Percentiles rank a stretch among this genome's conserved stretches.
Evolutionary conservation across 2,113 vertebrate species (phyloP).

Genomic region (Cairina moschata): DNA sequence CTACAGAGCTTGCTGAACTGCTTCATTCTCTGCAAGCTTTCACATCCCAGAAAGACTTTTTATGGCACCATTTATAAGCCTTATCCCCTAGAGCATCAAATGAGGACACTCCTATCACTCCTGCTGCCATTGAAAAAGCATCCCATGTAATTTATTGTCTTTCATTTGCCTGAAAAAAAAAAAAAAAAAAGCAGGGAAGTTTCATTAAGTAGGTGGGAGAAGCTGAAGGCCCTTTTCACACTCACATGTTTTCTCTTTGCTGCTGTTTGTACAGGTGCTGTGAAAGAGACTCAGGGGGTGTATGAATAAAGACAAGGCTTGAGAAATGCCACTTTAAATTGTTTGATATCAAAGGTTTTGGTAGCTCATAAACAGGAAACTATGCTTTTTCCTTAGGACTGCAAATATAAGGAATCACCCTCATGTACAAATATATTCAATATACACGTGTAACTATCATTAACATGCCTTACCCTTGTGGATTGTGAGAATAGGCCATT

Average conservation of each 20-base stretch:
- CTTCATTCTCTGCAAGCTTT: constrained; percentile 19
- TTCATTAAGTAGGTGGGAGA: constrained; percentile 71
- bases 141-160: constrained; percentile 64
- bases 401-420: background rate
- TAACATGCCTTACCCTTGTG: background rate
- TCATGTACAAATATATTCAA: background rate
- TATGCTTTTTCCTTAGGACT: background rate
- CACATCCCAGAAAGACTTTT: constrained; percentile 40
- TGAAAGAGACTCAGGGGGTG: constrained; percentile 39
- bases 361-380: constrained; percentile 37
- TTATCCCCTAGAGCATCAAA: constrained; percentile 41
- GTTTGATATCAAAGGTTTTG: constrained; percentile 61
- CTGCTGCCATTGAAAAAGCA: constrained; percentile 33
- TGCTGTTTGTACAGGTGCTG: constrained; percentile 76
- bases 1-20: constrained; percentile 7
- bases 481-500: background rate
- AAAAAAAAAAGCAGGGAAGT: constrained; percentile 3
- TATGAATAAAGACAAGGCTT: constrained; percentile 55
- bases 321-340: constrained; percentile 60
- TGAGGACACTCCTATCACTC: constrained; percentile 50
- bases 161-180: constrained; percentile 59
- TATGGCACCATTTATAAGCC: constrained; percentile 56
- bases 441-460: background rate
- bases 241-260: constrained; percentile 66
- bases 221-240: constrained; percentile 60